Evolutionary conservation across 2,113 vertebrate species (phyloP).

Genomic region (Zosterops hypoxanthus): DNA sequence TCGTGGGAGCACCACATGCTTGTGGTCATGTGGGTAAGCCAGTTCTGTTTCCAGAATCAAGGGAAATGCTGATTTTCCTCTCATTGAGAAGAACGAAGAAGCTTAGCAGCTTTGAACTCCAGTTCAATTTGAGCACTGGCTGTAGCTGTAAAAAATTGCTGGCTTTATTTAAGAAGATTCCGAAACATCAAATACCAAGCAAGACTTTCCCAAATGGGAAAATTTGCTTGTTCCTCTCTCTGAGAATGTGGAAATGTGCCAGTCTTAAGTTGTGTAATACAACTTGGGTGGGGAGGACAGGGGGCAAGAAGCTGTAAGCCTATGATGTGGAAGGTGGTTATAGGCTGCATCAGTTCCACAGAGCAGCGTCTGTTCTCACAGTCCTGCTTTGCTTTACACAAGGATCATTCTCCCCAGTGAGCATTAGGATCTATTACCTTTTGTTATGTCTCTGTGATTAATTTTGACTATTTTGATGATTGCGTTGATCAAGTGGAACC

Average conservation of each 20-base stretch:
- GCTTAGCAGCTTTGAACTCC: slow-evolving; percentile 6
- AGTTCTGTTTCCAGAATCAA: not conserved
- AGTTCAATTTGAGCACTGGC: not conserved
- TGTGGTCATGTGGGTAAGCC: not conserved
- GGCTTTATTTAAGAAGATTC: not conserved
- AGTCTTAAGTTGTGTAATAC: not conserved
- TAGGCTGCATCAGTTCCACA: not conserved
- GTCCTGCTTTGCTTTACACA: not conserved
- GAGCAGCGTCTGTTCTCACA: not conserved
- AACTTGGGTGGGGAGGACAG: not conserved
- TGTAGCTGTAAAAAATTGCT: not conserved
- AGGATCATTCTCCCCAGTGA: not conserved
- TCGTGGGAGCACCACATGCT: not conserved
- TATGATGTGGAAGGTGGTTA: not conserved
- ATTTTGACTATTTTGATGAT: not conserved
- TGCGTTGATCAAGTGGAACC: not conserved
- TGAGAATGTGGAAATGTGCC: not conserved
- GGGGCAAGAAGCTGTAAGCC: not conserved
- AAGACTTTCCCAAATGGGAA: not conserved
- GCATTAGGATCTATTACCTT: not conserved
- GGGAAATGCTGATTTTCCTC: not conserved
- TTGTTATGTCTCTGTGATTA: not conserved
- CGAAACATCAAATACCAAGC: not conserved
- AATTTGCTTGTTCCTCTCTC: not conserved
- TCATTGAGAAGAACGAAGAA: not conserved